These are phyloP conservation scores for Amblyteles armatorius DNA, from an alignment of 2,888 invertebrate genomes.

Conservation along the genomic window DNA sequence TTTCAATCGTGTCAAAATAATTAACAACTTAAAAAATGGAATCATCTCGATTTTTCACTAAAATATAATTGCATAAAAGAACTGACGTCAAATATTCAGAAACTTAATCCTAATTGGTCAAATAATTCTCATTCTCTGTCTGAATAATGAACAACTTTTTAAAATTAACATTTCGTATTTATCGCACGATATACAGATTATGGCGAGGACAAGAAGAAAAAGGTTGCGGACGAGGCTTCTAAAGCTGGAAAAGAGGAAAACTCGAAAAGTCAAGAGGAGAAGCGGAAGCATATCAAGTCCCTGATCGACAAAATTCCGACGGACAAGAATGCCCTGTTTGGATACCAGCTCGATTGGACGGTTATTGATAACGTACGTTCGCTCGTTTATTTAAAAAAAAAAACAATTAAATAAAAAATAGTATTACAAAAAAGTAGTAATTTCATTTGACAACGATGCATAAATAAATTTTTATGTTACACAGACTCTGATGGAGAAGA, in stretches of 20 bases:
- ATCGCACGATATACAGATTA: conserved; percentile 85
- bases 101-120: background rate
- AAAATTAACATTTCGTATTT: background rate
- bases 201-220: conserved; percentile 87
- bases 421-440: background rate
- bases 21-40: too few species aligned
- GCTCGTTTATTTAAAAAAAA: conserved; percentile 8
- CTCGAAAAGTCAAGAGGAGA: conserved; percentile 94
- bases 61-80: too few species aligned
- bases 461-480: conserved; percentile 60
- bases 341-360: conserved; percentile 96
- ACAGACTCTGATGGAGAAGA: conserved; percentile 94
- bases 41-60: too few species aligned
- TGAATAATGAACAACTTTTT: background rate
- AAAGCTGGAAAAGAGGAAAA: conserved; percentile 87
- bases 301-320: conserved; percentile 99
- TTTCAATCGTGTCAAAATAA: too few species aligned
- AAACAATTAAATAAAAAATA: background rate
- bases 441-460: background rate
- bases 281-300: conserved; percentile 97
- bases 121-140: background rate
- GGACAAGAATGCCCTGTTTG: conserved; percentile 98
- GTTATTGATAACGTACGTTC: conserved; percentile 90
- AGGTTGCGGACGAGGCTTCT: conserved; percentile 83
- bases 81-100: background rate